These are phyloP conservation scores for Heliconius sara DNA, from an alignment of 2,888 invertebrate genomes.

Conservation along the genomic window DNA sequence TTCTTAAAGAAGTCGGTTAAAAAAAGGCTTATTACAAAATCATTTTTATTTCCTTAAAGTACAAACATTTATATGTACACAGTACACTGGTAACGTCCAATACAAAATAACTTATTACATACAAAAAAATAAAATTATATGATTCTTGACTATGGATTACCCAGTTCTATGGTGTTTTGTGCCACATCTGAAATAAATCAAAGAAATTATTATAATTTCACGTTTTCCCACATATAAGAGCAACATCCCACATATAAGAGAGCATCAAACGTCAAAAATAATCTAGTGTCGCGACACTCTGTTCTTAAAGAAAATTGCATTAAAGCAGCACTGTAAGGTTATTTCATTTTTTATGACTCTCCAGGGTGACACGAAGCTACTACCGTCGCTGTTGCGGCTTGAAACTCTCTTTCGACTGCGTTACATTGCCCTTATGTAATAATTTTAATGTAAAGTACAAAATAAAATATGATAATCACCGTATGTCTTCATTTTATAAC, in stretches of 20 bases:
- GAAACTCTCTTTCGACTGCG: background rate
- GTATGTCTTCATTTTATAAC: slow-evolving; percentile 28
- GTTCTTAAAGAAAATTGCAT: background rate
- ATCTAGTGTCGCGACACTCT: background rate
- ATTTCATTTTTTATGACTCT: too few species aligned
- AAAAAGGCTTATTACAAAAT: background rate
- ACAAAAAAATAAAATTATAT: background rate
- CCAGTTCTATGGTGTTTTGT: slow-evolving; percentile 27
- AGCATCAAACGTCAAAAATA: background rate
- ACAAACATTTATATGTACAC: background rate
- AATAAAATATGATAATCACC: slow-evolving; percentile 16
- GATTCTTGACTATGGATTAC: slow-evolving; percentile 1
- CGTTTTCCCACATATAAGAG: background rate
- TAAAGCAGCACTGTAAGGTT: too few species aligned
- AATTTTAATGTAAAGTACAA: background rate
- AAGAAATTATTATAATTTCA: background rate
- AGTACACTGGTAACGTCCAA: background rate
- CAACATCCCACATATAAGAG: background rate
- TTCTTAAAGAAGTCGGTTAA: too few species aligned
- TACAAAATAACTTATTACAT: background rate
- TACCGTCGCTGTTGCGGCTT: background rate
- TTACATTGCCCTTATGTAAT: background rate
- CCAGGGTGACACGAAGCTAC: background rate
- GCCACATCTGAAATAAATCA: slow-evolving; percentile 28
- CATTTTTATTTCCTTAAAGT: background rate